These are phyloP conservation scores for Hirtodrosophila histrioides DNA, from an alignment of 2,888 invertebrate species.

Conservation along the genomic window DNA sequence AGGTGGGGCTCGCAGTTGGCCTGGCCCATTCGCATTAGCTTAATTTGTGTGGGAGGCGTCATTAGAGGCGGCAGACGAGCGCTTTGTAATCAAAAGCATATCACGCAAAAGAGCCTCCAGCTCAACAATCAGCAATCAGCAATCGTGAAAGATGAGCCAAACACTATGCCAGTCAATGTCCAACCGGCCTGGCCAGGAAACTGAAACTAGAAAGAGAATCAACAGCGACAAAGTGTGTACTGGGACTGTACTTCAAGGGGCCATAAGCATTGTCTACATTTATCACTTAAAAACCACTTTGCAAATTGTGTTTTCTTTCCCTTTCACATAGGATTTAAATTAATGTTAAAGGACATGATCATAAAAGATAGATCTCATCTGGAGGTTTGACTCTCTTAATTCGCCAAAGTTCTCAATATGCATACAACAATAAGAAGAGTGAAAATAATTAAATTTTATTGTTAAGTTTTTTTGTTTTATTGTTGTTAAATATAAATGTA, in stretches of 20 bases:
- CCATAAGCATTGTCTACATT: no score
- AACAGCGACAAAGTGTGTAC: neutral
- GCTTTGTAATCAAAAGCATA: constrained; percentile 64
- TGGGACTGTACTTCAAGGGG: neutral
- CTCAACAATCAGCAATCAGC: constrained; percentile 51
- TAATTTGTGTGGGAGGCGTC: constrained; percentile 74
- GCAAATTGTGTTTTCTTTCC: no score
- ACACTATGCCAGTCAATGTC: constrained; percentile 31
- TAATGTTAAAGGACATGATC: no score
- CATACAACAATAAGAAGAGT: no score
- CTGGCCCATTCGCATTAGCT: constrained; percentile 65
- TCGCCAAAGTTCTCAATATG: no score
- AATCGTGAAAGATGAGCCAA: constrained; percentile 54
- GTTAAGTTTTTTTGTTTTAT: no score
- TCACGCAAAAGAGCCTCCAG: constrained; percentile 38
- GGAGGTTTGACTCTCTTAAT: no score
- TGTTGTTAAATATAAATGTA: no score
- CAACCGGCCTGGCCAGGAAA: neutral
- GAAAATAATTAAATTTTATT: no score
- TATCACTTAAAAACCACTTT: no score
- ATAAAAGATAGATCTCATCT: no score
- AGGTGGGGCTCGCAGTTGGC: constrained; percentile 28
- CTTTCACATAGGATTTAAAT: no score
- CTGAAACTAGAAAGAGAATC: constrained; percentile 9
- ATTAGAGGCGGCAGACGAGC: constrained; percentile 57